Evolutionary conservation across 2,113 vertebrate species (phyloP), one percentile per base, ranked within the genome.

Genomic region (Oceanites oceanicus): DNA sequence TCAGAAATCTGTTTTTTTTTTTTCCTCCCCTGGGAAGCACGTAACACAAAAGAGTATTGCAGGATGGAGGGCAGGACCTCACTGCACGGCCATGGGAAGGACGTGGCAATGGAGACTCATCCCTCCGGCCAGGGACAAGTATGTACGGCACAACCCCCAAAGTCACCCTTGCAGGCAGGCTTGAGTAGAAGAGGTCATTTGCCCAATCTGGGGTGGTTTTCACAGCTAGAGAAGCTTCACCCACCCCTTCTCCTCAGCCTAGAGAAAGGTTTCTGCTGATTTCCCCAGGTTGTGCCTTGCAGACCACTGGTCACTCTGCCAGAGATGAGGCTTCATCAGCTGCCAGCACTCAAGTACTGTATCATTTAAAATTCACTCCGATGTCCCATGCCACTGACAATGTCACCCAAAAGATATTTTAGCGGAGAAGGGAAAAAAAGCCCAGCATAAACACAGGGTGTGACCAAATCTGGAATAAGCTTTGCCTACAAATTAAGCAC

Each of bases 101-200:
- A 74, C 0, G 0, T 3, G 6, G 44, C 44, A 11, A 1, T 5
- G 36, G 15, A 67, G 22, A 29, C 13, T 32, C 10, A 5, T 14
- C 10, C 36, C 16, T 38, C 34, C 1, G 0, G 47, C 49, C 70
- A 78, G 47, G 29, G 20, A 32, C 14, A 45, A 26, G 38, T 36
- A 32, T 0, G 0, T 1, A 0, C 3, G 16, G 67, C 12, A 72
- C 30, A 58, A 0, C 14, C 65, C 62, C 40, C 27, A 32, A 32
- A 1, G 26, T 15, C 27, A 19, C 34, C 40, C 18, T 32, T 34
- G 50, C 55, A 77, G 76, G 30, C 44, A 71, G 32, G 2, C 59
- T 74, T 9, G 56, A 27, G 47, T 9, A 84, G 26, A 44, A 38
- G 42, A 32, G 50, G 2, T 47, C 12, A 10, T 40, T 56, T 74